Evolutionary conservation across 2,113 vertebrate genomes (phyloP), one percentile per base, ranked within the genome.

Genomic region (Coracopsis vasa): DNA sequence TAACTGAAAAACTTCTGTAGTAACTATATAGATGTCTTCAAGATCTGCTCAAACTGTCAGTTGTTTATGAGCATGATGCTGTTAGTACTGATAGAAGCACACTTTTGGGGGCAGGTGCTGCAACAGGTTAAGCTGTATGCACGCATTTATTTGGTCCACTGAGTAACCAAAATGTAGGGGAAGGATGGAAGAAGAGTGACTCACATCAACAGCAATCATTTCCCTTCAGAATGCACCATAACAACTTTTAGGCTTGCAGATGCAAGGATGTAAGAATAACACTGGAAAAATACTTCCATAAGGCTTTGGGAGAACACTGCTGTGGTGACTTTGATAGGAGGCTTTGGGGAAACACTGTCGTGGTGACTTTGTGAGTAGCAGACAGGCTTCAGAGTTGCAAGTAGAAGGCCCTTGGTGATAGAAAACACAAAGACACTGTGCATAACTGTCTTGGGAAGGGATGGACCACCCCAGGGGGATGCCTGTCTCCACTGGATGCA

Each of bases 171-270:
- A 60, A 14, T 4, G 1, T 8, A 67, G 17, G 60, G 31, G 48
- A 53, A 74, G 7, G 18, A 7, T 45, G 18, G 27, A 75, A 70
- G 18, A 42, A 73, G 4, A 16, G 5, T 44, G 27, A 48, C 20
- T 39, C 11, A 23, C n/a, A 13, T 19, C 1, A 0, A 7, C 27
- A 21, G 7, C 37, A 35, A 6, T 74, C 1, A 1, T 82, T 90
- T 75, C 35, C 17, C 3, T 7, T 8, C 47, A 65, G 29, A 86
- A 51, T 0, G 0, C 8, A 3, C 27, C 15, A 17, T 54, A 33
- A 45, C 45, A 69, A 6, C 21, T 51, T 61, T 28, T 19, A 50
- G 41, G 65, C 5, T 50, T 82, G 23, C 47, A 42, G 42, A 23
- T 64, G n/a, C 23, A 53, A 79, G 27, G 19, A 29, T 60, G 13